Conservation (phyloP, 2,888 invertebrate genomes). For the Sarcophaga rosellei region DNA sequence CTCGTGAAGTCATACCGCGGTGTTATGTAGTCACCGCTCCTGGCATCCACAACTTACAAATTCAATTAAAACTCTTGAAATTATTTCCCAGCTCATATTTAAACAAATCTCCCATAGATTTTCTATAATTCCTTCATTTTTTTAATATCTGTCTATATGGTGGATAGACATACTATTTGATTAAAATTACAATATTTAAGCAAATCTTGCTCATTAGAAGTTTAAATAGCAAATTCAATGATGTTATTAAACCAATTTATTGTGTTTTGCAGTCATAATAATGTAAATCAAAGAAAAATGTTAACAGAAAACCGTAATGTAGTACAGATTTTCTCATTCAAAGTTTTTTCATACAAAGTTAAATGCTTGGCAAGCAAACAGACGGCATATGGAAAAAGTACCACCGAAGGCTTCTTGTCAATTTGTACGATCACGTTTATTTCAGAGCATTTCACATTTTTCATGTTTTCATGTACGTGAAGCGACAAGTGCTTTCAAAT, state of each 20-base stretch:
- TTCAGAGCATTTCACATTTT: constrained; percentile 18
- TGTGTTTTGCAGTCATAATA: neutral
- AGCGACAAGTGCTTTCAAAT: constrained; percentile 69
- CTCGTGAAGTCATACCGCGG: too few species aligned
- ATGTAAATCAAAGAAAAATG: constrained; percentile 13
- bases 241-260: constrained; percentile 30
- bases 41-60: too few species aligned
- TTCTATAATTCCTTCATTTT: neutral
- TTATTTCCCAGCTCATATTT: too few species aligned
- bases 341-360: constrained; percentile 49
- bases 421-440: constrained; percentile 63
- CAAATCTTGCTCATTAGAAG: constrained; percentile 34
- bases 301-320: neutral
- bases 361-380: neutral
- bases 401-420: constrained; percentile 61
- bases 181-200: neutral
- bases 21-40: too few species aligned
- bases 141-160: neutral
- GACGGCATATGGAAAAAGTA: neutral
- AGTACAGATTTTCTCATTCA: constrained; percentile 39
- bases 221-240: neutral
- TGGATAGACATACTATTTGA: neutral
- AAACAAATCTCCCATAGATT: too few species aligned
- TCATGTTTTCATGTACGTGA: constrained; percentile 44
- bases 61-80: too few species aligned